Percentiles rank a stretch among this genome's conserved stretches.
phyloP scores from a whole-genome alignment of 2,888 invertebrate genomes.

The Diogma glabrata region DNA sequence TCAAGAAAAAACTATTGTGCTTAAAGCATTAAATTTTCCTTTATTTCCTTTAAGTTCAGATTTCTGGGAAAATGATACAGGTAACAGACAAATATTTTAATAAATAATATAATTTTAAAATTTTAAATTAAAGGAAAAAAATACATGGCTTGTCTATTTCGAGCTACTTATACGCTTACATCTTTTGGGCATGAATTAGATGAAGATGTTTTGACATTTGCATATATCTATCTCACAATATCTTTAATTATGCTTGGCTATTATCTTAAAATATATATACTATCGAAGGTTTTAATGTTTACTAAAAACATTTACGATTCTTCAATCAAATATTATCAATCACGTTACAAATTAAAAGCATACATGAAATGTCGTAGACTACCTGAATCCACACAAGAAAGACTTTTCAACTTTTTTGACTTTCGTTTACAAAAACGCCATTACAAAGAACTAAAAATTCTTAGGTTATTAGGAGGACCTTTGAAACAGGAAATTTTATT shows the following conservation, averaged over 20 bases:
- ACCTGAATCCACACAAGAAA: slow-evolving; percentile 39
- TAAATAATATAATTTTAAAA: no score
- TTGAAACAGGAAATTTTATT: slow-evolving; percentile 1
- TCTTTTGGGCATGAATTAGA: neutral
- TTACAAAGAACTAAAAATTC: slow-evolving; percentile 44
- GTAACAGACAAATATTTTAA: no score
- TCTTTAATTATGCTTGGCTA: neutral
- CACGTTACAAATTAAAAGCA: slow-evolving; percentile 33
- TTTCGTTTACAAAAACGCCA: slow-evolving; percentile 46
- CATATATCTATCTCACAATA: neutral
- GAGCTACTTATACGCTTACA: neutral
- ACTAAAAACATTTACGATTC: neutral
- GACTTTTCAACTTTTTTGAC: slow-evolving; percentile 44
- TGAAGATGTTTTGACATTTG: neutral
- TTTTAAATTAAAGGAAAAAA: no score
- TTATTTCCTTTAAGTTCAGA: no score
- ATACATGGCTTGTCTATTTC: neutral
- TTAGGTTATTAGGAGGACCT: slow-evolving; percentile 41
- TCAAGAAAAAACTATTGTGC: no score
- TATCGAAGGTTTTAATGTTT: neutral
- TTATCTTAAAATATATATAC: neutral
- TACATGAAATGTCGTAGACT: slow-evolving; percentile 48
- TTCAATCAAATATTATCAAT: neutral
- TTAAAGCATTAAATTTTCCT: no score
- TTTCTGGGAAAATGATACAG: neutral